Percentiles rank a stretch among this genome's conserved stretches.
Evolutionary conservation across 2,888 invertebrate genomes (phyloP).

Genomic region (Atrina japonica): DNA sequence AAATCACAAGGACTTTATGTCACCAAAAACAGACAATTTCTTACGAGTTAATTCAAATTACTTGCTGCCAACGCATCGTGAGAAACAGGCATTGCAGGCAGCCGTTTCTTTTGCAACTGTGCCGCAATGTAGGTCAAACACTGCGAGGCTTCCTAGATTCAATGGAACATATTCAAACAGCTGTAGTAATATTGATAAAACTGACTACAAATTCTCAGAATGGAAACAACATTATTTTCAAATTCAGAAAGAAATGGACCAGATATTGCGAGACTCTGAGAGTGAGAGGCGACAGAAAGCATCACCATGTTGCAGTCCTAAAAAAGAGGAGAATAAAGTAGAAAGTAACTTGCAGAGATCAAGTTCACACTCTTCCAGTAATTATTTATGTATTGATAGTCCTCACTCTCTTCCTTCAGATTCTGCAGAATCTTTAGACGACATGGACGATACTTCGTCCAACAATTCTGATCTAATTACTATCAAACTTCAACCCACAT

Average conservation of each 20-base stretch:
- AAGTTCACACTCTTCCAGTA: neutral
- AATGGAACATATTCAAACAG: constrained; percentile 49
- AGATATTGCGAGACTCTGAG: constrained; percentile 54
- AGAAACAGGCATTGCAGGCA: constrained; percentile 9
- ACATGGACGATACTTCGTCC: constrained; percentile 37
- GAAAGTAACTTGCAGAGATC: no score
- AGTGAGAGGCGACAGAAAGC: constrained; percentile 4
- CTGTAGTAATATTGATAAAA: constrained; percentile 43
- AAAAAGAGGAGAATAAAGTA: no score
- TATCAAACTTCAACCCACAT: constrained; percentile 56
- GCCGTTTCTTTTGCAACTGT: constrained; percentile 24
- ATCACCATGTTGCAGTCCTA: no score
- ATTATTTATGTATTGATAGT: constrained; percentile 8
- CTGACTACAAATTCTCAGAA: constrained; percentile 65
- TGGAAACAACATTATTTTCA: constrained; percentile 72
- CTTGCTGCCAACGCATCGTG: constrained; percentile 5
- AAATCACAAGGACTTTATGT: neutral
- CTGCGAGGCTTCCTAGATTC: constrained; percentile 50
- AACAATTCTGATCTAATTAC: constrained; percentile 62
- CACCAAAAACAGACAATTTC: constrained; percentile 14
- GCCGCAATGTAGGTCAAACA: constrained; percentile 32
- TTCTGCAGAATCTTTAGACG: constrained; percentile 55
- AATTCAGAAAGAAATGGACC: constrained; percentile 74
- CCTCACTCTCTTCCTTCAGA: constrained; percentile 35
- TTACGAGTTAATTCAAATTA: constrained; percentile 29